Evolutionary conservation across 2,113 vertebrate genomes (phyloP).

Genomic region (Indicator maculatus): DNA sequence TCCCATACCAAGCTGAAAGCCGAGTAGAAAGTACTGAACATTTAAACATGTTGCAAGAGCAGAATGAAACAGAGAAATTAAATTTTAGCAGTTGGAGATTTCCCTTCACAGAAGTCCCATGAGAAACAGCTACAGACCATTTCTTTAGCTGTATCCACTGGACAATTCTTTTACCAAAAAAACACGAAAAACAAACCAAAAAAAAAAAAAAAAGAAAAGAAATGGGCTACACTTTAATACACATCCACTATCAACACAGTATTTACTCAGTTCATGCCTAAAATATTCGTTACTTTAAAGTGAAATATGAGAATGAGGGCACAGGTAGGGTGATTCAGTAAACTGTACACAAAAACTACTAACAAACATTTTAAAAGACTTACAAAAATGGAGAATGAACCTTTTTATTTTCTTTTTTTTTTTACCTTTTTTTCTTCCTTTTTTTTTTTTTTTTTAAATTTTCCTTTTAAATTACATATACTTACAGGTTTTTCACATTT

Average conservation of each 20-base stretch:
- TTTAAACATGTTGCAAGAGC: constrained; percentile 45
- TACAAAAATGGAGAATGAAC: constrained; percentile 68
- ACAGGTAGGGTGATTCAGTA: constrained; percentile 23
- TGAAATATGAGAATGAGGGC: constrained; percentile 44
- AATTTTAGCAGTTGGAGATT: constrained; percentile 7
- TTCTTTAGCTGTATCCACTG: not conserved
- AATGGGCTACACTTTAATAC: constrained; percentile 45
- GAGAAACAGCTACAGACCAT: constrained; percentile 2
- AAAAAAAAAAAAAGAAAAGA: not conserved
- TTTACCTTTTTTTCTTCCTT: no score
- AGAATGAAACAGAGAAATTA: constrained; percentile 21
- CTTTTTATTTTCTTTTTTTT: not conserved
- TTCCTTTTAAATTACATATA: constrained; percentile 58
- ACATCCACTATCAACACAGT: constrained; percentile 66
- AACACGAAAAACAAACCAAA: not conserved
- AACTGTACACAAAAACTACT: constrained; percentile 65
- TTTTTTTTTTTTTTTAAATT: not conserved
- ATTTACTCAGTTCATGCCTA: constrained; percentile 69
- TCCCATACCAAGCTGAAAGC: constrained; percentile 20
- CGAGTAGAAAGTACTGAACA: constrained; percentile 56
- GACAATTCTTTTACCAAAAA: not conserved
- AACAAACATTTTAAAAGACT: constrained; percentile 67
- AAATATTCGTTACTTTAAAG: constrained; percentile 60
- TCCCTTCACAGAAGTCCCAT: not conserved
- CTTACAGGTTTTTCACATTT: constrained; percentile 71